Evolutionary conservation across 2,113 vertebrate species (phyloP).

Genomic region (Carlito syrichta): DNA sequence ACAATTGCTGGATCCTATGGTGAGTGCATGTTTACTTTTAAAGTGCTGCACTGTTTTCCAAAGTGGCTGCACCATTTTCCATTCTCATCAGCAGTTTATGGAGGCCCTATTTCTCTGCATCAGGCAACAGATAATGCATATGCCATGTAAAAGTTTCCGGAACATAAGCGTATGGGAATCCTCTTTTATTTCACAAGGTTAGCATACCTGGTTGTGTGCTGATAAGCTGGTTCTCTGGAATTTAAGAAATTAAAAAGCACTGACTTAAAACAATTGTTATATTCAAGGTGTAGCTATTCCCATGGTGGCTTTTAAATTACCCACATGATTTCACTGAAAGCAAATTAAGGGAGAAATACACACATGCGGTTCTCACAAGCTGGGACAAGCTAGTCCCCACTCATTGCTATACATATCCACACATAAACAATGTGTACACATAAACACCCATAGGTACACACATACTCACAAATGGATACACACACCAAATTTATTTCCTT

Average conservation of each 20-base stretch:
- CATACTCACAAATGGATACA: neutral
- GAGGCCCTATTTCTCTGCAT: neutral
- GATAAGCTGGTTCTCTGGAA: neutral
- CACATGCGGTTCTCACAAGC: neutral
- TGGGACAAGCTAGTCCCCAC: neutral
- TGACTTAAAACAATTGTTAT: neutral
- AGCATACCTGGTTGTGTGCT: neutral
- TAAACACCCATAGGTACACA: neutral
- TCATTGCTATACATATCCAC: neutral
- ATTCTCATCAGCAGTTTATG: neutral
- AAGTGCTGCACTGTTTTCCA: neutral
- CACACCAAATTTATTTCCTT: neutral
- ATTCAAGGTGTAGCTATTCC: neutral
- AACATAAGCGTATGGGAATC: neutral
- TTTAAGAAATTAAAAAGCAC: neutral
- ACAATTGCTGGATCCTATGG: neutral
- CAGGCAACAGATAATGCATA: neutral
- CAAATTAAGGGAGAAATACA: neutral
- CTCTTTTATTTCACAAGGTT: neutral
- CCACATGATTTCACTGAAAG: neutral
- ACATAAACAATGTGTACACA: rapidly evolving
- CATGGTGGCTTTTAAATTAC: neutral
- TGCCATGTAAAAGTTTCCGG: neutral
- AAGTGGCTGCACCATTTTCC: neutral
- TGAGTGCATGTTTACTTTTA: neutral